phyloP scores from a whole-genome alignment of 2,797 vertebrate species.

The Phrynocephalus guinanensis region DNA sequence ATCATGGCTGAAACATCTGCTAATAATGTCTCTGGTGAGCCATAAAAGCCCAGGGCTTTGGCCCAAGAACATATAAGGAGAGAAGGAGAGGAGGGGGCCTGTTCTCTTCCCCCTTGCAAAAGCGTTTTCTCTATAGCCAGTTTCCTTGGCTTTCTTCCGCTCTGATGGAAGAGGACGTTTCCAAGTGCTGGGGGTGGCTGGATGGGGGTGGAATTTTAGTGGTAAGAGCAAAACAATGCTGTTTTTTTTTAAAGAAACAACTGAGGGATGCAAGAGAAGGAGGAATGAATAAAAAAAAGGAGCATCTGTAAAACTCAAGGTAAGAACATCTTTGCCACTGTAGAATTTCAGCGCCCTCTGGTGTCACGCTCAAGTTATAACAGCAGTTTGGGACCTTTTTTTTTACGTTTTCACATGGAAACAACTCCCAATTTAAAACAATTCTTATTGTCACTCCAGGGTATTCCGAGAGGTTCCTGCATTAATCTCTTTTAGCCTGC shows the following conservation, averaged over 20 bases:
- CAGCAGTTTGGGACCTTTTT: not conserved
- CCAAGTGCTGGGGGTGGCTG: not conserved
- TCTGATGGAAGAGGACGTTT: not conserved
- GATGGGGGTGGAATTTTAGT: not conserved
- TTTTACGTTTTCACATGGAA: not conserved
- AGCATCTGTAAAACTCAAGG: not conserved
- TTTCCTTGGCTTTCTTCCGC: not conserved
- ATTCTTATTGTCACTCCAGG: no score
- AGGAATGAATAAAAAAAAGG: no score
- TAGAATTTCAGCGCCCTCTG: constrained; percentile 70
- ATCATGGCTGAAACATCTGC: constrained; percentile 35
- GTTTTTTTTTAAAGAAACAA: not conserved
- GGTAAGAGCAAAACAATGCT: constrained; percentile 6
- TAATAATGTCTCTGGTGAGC: constrained; percentile 47
- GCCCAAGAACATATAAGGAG: not conserved
- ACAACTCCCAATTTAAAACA: not conserved
- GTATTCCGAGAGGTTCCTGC: no score
- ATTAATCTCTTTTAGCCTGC: no score
- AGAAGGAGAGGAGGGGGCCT: not conserved
- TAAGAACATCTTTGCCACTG: not conserved
- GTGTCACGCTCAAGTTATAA: constrained; percentile 46
- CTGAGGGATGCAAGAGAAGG: not conserved
- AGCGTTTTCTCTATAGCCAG: not conserved
- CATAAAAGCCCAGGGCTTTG: constrained; percentile 11
- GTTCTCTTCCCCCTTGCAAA: not conserved